Conservation (phyloP, 2,113 vertebrate genomes). For the Rhinichthys klamathensis region DNA sequence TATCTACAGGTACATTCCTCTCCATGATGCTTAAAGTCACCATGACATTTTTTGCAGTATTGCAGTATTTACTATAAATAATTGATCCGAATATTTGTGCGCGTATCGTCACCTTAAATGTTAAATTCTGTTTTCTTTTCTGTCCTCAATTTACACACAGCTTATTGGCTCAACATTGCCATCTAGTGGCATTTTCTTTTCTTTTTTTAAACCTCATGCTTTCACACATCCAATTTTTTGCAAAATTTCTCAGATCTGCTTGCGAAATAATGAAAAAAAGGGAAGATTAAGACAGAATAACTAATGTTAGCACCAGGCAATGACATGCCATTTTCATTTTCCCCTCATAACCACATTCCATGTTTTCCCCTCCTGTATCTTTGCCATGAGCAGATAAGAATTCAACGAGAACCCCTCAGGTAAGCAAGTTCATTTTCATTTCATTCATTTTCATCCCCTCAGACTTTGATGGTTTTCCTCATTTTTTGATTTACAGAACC, state of each 20-base stretch:
- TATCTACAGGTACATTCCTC: not conserved
- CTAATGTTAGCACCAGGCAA: not conserved
- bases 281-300: not conserved
- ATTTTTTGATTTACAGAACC: conserved; percentile 7
- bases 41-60: too few species aligned
- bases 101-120: not conserved
- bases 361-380: conserved; percentile 38
- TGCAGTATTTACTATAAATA: too few species aligned
- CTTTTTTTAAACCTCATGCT: not conserved
- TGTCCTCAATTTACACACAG: not conserved
- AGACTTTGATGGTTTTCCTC: not conserved
- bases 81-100: not conserved
- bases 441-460: not conserved
- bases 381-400: conserved; percentile 74
- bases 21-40: too few species aligned
- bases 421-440: conserved; percentile 61
- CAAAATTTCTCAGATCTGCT: not conserved
- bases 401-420: conserved; percentile 79
- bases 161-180: conserved; percentile 46
- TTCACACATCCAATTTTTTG: not conserved
- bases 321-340: conserved; percentile 15
- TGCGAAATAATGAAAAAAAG: conserved; percentile 15
- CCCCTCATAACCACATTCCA: conserved; percentile 3
- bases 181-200: conserved; percentile 33
- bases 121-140: not conserved